Evolutionary conservation across 2,888 invertebrate genomes (phyloP), one percentile per base, ranked within the genome.

Genomic region (Ommatoiulus sabulosus): DNA sequence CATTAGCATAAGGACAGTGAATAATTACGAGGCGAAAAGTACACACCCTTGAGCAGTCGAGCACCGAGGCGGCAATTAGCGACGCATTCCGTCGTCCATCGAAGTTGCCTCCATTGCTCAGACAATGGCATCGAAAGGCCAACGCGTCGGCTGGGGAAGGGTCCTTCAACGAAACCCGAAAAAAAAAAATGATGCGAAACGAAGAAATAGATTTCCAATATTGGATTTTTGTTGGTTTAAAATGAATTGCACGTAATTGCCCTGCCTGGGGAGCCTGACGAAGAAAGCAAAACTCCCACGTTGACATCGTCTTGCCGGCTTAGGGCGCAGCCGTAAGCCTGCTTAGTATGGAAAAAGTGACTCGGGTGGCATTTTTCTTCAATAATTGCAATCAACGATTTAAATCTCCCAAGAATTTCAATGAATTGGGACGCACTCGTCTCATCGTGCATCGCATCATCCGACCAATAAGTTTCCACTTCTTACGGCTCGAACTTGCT

Each of bases 171-270:
- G 17, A 48, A 48, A 15, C 52, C 52, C 15, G 52, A 52, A 52
- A 52, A 48, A 35, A 35, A 35, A 35, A 35, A 35, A 35, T 2
- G 35, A 35, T 35, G 35, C 12, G 48, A 48, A 48, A 52, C 52
- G 52, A n/a, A 72, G 72, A 24, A 24, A 72, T 72, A 24, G 72
- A 72, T 72, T 72, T 72, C 72, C 72, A 72, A 72, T 72, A 72
- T 72, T 24, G 72, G 72, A 72, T 72, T 72, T 72, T 72, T 72
- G 72, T 72, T 72, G 72, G 72, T 72, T 72, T 72, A 72, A 72
- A 72, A 72, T 72, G 72, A 72, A 72, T 72, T 72, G 72, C 72
- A 72, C 72, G 72, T 72, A 72, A 72, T 72, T 72, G 72, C 24
- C 72, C 72, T 10, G 72, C 24, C 72, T 24, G 24, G 24, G 72